Conservation (phyloP, 1,140 invertebrate species). For the Scaptodrosophila lebanonensis region DNA sequence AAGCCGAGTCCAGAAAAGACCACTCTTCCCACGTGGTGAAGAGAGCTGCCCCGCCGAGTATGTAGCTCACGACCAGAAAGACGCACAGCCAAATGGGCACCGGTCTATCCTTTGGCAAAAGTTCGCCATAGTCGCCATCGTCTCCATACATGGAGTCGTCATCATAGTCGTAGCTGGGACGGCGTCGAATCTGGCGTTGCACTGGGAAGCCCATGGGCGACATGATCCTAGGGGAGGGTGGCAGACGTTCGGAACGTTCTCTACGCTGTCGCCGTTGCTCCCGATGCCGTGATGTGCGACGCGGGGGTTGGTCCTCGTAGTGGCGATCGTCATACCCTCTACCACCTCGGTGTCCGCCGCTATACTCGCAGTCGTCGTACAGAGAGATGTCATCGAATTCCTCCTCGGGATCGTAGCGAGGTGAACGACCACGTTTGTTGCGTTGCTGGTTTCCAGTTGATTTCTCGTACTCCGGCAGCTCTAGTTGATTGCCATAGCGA, state of each 20-base stretch:
- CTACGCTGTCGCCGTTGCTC: slow-evolving; percentile 38
- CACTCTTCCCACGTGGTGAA: slow-evolving; percentile 93
- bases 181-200: slow-evolving; percentile 78
- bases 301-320: slow-evolving; percentile 54
- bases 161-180: slow-evolving; percentile 60
- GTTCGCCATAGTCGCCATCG: slow-evolving; percentile 77
- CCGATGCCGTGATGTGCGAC: slow-evolving; percentile 32
- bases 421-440: slow-evolving; percentile 46
- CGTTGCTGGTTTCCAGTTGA: slow-evolving; percentile 31
- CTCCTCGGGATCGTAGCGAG: slow-evolving; percentile 57
- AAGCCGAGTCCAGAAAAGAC: slow-evolving; percentile 93
- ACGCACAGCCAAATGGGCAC: slow-evolving; percentile 95
- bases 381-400: slow-evolving; percentile 52
- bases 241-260: slow-evolving; percentile 50
- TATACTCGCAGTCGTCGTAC: slow-evolving; percentile 39
- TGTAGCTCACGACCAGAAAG: slow-evolving; percentile 92
- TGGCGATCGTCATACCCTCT: slow-evolving; percentile 4
- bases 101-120: slow-evolving; percentile 78
- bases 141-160: slow-evolving; percentile 79
- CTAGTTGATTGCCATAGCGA: slow-evolving; percentile 64
- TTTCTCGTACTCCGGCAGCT: slow-evolving; percentile 57
- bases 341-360: neutral
- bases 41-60: slow-evolving; percentile 90
- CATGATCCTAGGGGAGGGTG: slow-evolving; percentile 82
- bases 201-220: slow-evolving; percentile 83